Conservation (phyloP, 1,140 invertebrate species). For the Lycorma delicatula region DNA sequence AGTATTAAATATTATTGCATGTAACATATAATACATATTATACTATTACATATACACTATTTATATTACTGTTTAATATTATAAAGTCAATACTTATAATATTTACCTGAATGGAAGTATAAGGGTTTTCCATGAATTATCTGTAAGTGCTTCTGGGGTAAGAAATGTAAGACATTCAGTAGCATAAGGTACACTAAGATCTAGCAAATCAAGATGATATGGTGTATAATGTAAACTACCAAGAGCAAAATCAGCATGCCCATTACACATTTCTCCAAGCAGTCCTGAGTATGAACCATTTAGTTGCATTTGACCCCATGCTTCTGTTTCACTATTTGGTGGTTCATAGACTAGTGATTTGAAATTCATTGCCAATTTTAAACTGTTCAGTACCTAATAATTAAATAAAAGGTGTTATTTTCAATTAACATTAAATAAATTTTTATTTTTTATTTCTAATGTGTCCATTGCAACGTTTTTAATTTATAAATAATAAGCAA, state of each 20-base stretch:
- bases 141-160: slow-evolving; percentile 63
- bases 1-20: too few species aligned
- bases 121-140: slow-evolving; percentile 74
- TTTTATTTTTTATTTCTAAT: too few species aligned
- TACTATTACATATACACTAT: too few species aligned
- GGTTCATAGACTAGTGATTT: background rate
- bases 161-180: slow-evolving; percentile 74
- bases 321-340: slow-evolving; percentile 38
- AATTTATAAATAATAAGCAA: too few species aligned
- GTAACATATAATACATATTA: too few species aligned
- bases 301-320: slow-evolving; percentile 51
- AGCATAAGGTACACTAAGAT: slow-evolving; percentile 68
- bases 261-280: slow-evolving; percentile 56
- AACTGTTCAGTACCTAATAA: background rate
- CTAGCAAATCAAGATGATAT: slow-evolving; percentile 55
- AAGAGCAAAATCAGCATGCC: slow-evolving; percentile 60
- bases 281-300: slow-evolving; percentile 58
- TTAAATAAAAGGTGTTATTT: too few species aligned
- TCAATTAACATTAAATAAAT: too few species aligned
- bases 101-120: slow-evolving; percentile 66
- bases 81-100: too few species aligned
- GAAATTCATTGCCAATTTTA: background rate
- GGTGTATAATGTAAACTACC: slow-evolving; percentile 67
- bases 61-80: too few species aligned
- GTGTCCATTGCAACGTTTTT: too few species aligned